phyloP scores from a whole-genome alignment of 2,888 invertebrate species.

The Galeopsomyia nigrocyanea region DNA sequence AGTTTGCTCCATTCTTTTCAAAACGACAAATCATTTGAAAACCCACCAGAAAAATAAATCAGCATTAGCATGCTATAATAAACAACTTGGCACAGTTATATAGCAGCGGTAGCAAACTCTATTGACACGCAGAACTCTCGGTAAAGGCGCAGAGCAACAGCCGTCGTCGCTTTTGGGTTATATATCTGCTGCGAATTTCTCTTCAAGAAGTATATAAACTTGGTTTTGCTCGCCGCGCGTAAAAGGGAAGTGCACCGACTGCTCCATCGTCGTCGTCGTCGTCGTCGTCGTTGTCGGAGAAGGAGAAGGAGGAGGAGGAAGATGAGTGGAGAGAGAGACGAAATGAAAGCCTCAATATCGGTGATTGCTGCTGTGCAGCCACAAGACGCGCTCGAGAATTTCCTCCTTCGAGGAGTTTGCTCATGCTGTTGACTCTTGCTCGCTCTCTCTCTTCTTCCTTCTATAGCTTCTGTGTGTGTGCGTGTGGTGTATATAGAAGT shows the following conservation, averaged over 20 bases:
- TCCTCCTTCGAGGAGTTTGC: conserved; percentile 57
- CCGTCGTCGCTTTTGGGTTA: too few species aligned
- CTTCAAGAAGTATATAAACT: too few species aligned
- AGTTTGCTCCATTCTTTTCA: too few species aligned
- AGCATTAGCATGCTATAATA: too few species aligned
- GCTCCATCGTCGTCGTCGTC: background rate
- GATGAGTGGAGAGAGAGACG: conserved; percentile 50
- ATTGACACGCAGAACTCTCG: too few species aligned
- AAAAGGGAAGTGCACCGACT: conserved; percentile 31
- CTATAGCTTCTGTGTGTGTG: background rate
- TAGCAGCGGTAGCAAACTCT: too few species aligned
- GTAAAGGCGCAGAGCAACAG: too few species aligned
- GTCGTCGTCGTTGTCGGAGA: background rate
- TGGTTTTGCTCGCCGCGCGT: conserved; percentile 1
- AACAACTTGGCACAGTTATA: too few species aligned
- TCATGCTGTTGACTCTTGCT: conserved; percentile 54
- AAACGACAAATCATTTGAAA: too few species aligned
- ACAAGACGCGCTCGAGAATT: conserved; percentile 64
- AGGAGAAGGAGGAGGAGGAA: background rate
- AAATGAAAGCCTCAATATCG: conserved; percentile 69
- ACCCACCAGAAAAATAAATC: too few species aligned
- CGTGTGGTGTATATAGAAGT: background rate
- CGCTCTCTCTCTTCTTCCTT: conserved; percentile 22
- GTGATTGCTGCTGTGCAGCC: conserved; percentile 63
- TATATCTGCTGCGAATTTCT: too few species aligned